These are phyloP conservation scores for Lasioglossum marginatum DNA, from an alignment of 2,888 invertebrate species.

Conservation along the genomic window DNA sequence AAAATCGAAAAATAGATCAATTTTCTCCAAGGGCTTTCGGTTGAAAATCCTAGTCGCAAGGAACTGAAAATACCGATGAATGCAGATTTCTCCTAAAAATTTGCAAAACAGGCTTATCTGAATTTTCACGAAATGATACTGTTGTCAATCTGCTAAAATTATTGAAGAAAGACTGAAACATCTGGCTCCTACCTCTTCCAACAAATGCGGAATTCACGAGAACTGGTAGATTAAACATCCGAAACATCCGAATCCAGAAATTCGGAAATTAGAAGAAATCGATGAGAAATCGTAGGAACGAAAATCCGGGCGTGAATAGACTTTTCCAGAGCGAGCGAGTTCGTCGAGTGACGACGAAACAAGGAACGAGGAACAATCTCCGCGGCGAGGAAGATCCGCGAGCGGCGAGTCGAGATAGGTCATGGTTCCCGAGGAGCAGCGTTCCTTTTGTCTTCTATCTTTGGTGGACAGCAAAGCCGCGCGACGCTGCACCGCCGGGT, in stretches of 20 bases:
- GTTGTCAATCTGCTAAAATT: too few relatives aligned
- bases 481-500: slow-evolving; percentile 3
- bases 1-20: too few relatives aligned
- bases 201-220: neutral
- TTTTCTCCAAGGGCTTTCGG: neutral
- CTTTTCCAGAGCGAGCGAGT: neutral
- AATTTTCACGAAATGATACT: too few relatives aligned
- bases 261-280: neutral
- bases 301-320: neutral
- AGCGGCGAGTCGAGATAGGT: slow-evolving; percentile 45
- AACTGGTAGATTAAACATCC: too few relatives aligned
- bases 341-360: neutral
- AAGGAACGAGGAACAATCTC: neutral
- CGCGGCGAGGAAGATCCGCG: neutral
- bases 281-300: neutral
- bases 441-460: slow-evolving; percentile 57
- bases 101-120: too few relatives aligned
- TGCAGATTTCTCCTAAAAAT: too few relatives aligned
- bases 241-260: neutral
- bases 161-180: too few relatives aligned
- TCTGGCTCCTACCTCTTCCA: too few relatives aligned
- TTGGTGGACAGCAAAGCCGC: slow-evolving; percentile 46
- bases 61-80: too few relatives aligned
- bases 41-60: too few relatives aligned
- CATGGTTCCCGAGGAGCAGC: slow-evolving; percentile 52